Base-by-base conservation (phyloP, 2,113 vertebrate species). In the Muntiacus reevesi region DNA sequence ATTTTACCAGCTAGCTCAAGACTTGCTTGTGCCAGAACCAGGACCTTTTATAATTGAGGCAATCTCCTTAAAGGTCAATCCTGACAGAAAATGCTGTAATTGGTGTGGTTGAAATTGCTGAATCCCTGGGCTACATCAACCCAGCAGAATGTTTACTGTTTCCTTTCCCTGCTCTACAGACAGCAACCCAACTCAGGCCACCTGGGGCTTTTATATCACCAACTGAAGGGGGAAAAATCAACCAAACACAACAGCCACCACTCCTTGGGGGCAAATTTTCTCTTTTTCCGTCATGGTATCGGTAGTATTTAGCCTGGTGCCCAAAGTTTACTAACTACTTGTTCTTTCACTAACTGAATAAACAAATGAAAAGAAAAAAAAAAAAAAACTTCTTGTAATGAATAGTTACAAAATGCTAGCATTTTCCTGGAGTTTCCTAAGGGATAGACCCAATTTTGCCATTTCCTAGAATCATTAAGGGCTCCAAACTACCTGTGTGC, bases 41-140 rank as follows among this genome's bases (percentile, higher is more conserved):
- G 89, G 89, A 98, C 94, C 97, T 98, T 98, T 97, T 60, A 89
- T 94, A 97, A 97, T 96, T 97, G 95, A 98, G 76, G 93, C 93
- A 97, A 78, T 98, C 94, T 97, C 50, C 83, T 91, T 93, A 98
- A 98, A 98, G 97, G 93, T 98, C 95, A 97, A 23, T 40, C 33
- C 88, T 97, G 93, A 97, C 96, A 97, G 96, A 93, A 97, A 97
- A 91, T 10, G 55, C 95, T 89, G 11, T 97, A 98, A 97, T 95
- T 97, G 97, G 81, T 94, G 33, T 93, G 93, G 91, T 33, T 81
- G 54, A 67, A 93, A 78, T 59, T 84, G 92, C 71, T 87, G 87
- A 95, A 92, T 87, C 97, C 81, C 86, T 78, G 47, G n/a, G 71
- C 93, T 83, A 2, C 1, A 2, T 47, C 71, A 86, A 91, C 59